Base-by-base conservation (phyloP, 2,797 vertebrate genomes). In the Sebastes wilsoni region DNA sequence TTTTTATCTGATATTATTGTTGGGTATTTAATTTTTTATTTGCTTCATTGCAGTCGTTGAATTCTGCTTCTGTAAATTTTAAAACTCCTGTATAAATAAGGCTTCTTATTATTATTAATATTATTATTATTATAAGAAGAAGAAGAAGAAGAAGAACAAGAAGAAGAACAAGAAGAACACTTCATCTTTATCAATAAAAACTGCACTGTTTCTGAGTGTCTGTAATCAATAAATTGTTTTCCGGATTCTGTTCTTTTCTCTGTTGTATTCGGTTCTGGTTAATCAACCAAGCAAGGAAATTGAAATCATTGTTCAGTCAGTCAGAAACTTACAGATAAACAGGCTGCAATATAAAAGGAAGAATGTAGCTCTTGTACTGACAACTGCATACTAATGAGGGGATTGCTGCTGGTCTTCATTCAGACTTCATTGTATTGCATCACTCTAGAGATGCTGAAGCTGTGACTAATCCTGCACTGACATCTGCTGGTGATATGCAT, bases 391-490 rank as follows among this genome's bases (percentile, higher is more conserved):
- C 42, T 46, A 46, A 46, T 13, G 2, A 6, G 42, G 2, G 2
- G 30, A 46, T 20, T 36, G 25, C n/a, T 42, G 8, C 3, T 55
- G 2, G 18, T 23, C 4, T 30, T 38, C 20, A 46, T 36, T 22
- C 2, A 20, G 5, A 22, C 61, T 49, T 55, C 8, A 32, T 6
- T 55, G 59, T 66, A 86, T 85, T 65, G 77, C 84, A 8, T 82
- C 81, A 75, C n/a, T 25, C 1, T 34, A 6, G 2, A 27, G 66
- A 18, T 20, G 3, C 28, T 38, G 34, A 42, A 23, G 10, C 65
- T 25, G 49, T 23, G 6, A 64, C 14, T 74, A 1, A 69, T 80
- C 68, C 65, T 78, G 42, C 59, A 80, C 75, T 84, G 90, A 77
- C 87, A 71, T 22, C 89, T 89, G 36, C 67, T 83, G 88, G 86